Evolutionary conservation across 2,888 invertebrate genomes (phyloP), one percentile per base, ranked within the genome.

Genomic region (Eupsilia transversa): DNA sequence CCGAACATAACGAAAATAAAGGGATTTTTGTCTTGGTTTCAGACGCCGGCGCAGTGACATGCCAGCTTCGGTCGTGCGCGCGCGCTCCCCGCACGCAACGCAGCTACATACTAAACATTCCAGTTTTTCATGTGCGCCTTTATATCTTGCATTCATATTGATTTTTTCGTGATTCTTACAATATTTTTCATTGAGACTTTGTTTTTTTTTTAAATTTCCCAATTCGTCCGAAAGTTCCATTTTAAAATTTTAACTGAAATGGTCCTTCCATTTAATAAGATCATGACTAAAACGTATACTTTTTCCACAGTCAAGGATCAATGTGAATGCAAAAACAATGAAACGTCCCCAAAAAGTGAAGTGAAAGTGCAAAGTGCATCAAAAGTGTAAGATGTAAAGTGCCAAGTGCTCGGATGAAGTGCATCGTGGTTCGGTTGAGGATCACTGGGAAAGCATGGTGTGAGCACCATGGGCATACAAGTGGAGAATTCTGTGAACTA

Each of bases 401-500:
- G 80, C 17, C 3, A 74, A 80, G 86, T 84, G 83, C 63, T 85
- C 60, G 75, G 86, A 83, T 85, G 80, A 78, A 86, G 86, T 85
- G 86, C 72, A 72, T 71, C 77, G 82, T 67, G 76, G 79, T 80
- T 76, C 59, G 57, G 35, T 77, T 78, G 64, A 72, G 80, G 77
- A 78, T 74, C 72, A 71, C 68, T 69, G 57, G 71, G 23, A 72
- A 81, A 85, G 86, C 88, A 92, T 91, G 91, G 86, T 88, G 89
- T 93, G 91, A 89, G 73, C 91, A 94, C 86, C 88, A 96, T 96
- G 96, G 96, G 96, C 87, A 96, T 96, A 92, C 96, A 96, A 92
- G 95, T 96, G 90, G 96, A 96, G 85, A 96, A 92, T 91, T 92
- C 92, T 90, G 93, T 96, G 81, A 93, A 91, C 90, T 96, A 96